Percentiles rank a stretch among this genome's conserved stretches.
These are phyloP conservation scores for Acrossocheilus fasciatus DNA, from an alignment of 2,797 vertebrate genomes.

Conservation along the genomic window DNA sequence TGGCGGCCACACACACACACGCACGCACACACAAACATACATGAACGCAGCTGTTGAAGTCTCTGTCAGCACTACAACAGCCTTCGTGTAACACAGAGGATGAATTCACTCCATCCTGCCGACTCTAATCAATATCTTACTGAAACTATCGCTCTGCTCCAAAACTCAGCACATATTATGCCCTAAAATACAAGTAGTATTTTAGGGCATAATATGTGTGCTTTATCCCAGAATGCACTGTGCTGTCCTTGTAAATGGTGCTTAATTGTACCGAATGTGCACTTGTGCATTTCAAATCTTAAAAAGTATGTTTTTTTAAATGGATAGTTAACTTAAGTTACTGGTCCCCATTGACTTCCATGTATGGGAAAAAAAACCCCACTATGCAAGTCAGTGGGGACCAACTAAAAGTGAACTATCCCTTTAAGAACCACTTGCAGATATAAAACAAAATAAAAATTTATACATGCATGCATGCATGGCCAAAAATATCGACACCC, in stretches of 20 bases:
- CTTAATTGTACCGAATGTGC: too few relatives aligned
- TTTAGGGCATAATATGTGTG: not conserved
- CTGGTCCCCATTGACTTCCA: too few relatives aligned
- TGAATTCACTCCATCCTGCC: slow-evolving; percentile 24
- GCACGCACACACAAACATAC: slow-evolving; percentile 34
- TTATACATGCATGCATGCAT: too few relatives aligned
- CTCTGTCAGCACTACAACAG: slow-evolving; percentile 39
- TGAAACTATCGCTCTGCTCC: not conserved
- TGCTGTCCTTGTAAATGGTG: not conserved
- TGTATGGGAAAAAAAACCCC: too few relatives aligned
- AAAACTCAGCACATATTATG: not conserved
- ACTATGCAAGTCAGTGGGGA: too few relatives aligned
- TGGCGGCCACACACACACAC: slow-evolving; percentile 33
- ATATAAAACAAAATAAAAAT: too few relatives aligned
- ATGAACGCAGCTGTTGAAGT: slow-evolving; percentile 41
- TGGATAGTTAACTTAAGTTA: too few relatives aligned
- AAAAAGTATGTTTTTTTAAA: not conserved
- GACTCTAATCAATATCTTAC: slow-evolving; percentile 6
- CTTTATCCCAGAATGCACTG: not conserved
- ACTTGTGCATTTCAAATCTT: too few relatives aligned
- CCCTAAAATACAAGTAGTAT: not conserved
- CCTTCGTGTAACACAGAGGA: slow-evolving; percentile 13
- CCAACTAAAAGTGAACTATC: too few relatives aligned
- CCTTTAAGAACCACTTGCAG: too few relatives aligned
- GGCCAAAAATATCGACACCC: too few relatives aligned